Evolutionary conservation across 2,888 invertebrate species (phyloP).

Genomic region (Andricus quercusramuli): DNA sequence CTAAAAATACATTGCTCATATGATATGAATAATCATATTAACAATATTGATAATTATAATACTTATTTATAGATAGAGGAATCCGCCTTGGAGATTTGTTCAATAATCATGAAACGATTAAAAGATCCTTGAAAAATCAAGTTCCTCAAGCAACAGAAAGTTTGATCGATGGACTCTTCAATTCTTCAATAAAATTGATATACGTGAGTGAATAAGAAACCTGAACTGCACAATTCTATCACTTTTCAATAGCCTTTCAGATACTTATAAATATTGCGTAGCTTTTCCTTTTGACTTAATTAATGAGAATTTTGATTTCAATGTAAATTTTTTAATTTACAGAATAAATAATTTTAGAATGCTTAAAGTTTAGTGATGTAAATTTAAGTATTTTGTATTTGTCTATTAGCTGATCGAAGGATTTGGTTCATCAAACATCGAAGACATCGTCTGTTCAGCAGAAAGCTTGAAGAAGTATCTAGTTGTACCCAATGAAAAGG

Average conservation of each 20-base stretch:
- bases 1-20: no score
- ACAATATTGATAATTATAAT: not conserved
- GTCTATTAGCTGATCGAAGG: constrained; percentile 65
- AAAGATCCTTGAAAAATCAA: constrained; percentile 74
- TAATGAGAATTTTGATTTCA: no score
- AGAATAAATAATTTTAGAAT: not conserved
- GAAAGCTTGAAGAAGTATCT: constrained; percentile 69
- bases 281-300: no score
- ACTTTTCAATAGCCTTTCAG: no score
- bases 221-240: not conserved
- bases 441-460: constrained; percentile 68
- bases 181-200: constrained; percentile 79
- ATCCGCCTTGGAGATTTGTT: constrained; percentile 80
- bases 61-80: constrained; percentile 79
- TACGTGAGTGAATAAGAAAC: constrained; percentile 78
- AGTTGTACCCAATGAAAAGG: constrained; percentile 63
- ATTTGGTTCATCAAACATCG: constrained; percentile 70
- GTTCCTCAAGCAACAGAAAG: constrained; percentile 75
- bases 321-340: no score
- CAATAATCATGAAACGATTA: constrained; percentile 78
- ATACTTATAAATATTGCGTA: no score
- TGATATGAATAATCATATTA: no score
- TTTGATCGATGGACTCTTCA: constrained; percentile 78
- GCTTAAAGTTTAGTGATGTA: constrained; percentile 63
- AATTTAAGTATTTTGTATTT: constrained; percentile 44